Percentiles rank a stretch among this genome's conserved stretches.
Conservation (phyloP, 1,140 invertebrate species). For the Parasteatoda tepidariorum region DNA sequence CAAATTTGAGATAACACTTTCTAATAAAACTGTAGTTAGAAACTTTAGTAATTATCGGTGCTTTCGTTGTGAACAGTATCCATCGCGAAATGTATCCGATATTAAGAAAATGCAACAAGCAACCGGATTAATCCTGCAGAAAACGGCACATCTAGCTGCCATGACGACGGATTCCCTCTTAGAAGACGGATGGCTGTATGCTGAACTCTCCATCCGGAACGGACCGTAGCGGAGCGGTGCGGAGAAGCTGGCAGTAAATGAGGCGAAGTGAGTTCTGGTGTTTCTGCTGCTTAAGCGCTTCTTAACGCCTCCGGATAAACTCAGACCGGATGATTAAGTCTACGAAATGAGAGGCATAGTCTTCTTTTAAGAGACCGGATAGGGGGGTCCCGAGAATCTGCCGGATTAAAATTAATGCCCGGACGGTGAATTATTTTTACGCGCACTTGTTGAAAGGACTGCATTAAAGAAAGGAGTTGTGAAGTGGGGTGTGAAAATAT, state of each 20-base stretch:
- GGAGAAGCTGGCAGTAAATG: constrained; percentile 14
- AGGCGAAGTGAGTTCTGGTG: constrained; percentile 42
- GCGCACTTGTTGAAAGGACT: constrained; percentile 41
- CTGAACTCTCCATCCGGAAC: constrained; percentile 25
- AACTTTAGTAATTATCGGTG: too few relatives aligned
- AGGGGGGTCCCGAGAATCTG: neutral
- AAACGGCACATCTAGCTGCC: neutral
- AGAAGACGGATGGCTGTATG: constrained; percentile 30
- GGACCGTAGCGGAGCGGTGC: neutral
- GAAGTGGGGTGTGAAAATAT: constrained; percentile 5
- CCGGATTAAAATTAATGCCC: constrained; percentile 20
- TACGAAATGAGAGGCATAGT: constrained; percentile 32
- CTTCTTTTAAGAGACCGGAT: neutral
- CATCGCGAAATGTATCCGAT: too few relatives aligned
- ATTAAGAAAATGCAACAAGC: neutral
- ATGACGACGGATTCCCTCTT: constrained; percentile 5
- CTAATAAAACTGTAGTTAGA: too few relatives aligned
- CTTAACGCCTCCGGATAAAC: constrained; percentile 50
- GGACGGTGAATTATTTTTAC: constrained; percentile 32
- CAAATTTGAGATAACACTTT: too few relatives aligned
- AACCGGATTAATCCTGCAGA: neutral
- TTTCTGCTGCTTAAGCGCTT: constrained; percentile 49
- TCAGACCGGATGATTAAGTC: constrained; percentile 46
- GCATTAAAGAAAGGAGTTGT: neutral
- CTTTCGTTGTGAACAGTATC: too few relatives aligned